A percentile compares a stretch with the other conserved stretches of the same genome.
Conservation (phyloP, 2,113 vertebrate genomes). For the Rhinolophus ferrumequinum region DNA sequence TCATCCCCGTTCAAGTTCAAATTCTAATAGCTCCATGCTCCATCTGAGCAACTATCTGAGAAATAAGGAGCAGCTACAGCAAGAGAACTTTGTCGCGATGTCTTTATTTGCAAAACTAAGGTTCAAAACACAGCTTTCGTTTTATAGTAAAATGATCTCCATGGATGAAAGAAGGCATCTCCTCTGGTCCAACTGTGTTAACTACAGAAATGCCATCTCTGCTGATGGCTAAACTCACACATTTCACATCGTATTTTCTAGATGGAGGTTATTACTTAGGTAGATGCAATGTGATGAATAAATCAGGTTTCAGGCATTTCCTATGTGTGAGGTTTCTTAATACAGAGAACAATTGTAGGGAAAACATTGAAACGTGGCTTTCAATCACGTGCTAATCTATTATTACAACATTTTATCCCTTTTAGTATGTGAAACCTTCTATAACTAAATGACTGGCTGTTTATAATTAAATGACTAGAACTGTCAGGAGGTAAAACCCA, state of each 20-base stretch:
- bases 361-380: constrained; percentile 50
- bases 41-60: neutral
- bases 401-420: constrained; percentile 60
- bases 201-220: fast-evolving
- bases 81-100: neutral
- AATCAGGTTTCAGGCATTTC: neutral
- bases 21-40: neutral
- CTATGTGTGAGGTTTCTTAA: neutral
- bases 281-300: neutral
- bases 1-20: neutral
- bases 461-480: constrained; percentile 73
- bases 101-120: neutral
- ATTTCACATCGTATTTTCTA: fast-evolving
- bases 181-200: neutral
- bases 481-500: constrained; percentile 31
- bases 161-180: neutral
- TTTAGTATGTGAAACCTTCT: constrained; percentile 71
- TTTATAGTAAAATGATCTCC: neutral
- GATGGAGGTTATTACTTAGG: neutral
- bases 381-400: neutral
- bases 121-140: neutral
- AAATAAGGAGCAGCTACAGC: neutral
- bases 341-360: neutral
- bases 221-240: fast-evolving
- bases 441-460: constrained; percentile 66